Base-by-base conservation (phyloP, 2,113 vertebrate genomes). In the Ictalurus furcatus region DNA sequence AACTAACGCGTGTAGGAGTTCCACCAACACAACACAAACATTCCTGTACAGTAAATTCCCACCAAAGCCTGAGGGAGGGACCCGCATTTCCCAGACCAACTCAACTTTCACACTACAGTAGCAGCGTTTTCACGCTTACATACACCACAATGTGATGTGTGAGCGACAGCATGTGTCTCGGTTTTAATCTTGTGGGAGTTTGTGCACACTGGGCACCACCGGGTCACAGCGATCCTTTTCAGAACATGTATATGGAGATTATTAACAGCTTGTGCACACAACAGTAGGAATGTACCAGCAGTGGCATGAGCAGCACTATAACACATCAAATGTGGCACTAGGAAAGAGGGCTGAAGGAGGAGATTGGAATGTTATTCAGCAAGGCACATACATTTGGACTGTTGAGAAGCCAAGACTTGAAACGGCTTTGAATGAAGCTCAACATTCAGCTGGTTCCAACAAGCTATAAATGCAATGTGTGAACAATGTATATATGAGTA, bases 61-160 rank as follows among this genome's bases (percentile, higher is more conserved):
- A 88, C 85, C 54, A 21, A n/a, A 61, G 40, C 52, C 80, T 37
- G 52, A 59, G 83, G 88, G 61, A 40, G 14, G 40, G 63, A 78
- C 76, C 28, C 17, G 13, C 12, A 76, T 74, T 73, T 59, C 90
- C 74, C 56, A 40, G 84, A 34, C 48, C 58, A 30, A 69, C 69
- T 85, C 80, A 34, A 59, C 28, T 89, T 87, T 87, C 87, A 88
- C 88, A 87, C 73, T 52, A 17, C 85, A 40, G 58, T 83, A 88
- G 85, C 65, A 48, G 40, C 37, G 34, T 84, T 78, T 86, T 88
- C 82, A 74, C 82, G 67, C 86, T n/a, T 13, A 28, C 58, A 63
- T 56, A 76, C 71, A 84, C 25, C 56, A 28, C 25, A 82, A 44
- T 23, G 30, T 34, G n/a, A 61, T 85, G 58, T 59, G 61, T 78